phyloP scores from a whole-genome alignment of 2,888 invertebrate species.

The Heliconius hortense region DNA sequence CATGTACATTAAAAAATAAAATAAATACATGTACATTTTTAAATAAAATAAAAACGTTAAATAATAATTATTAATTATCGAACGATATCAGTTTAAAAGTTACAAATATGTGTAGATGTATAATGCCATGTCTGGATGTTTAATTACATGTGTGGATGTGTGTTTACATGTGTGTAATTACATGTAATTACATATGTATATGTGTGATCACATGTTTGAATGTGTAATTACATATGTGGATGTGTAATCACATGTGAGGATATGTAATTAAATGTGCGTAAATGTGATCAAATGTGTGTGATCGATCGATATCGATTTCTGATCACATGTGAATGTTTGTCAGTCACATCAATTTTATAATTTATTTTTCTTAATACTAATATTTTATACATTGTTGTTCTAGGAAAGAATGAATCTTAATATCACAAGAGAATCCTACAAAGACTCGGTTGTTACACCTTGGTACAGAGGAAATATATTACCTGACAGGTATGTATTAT shows the following conservation, averaged over 20 bases:
- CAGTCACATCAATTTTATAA: neutral
- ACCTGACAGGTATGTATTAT: slow-evolving; percentile 68
- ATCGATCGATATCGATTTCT: too few species aligned
- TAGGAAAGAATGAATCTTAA: slow-evolving; percentile 66
- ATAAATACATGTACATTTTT: too few species aligned
- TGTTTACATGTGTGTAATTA: neutral
- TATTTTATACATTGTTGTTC: slow-evolving; percentile 15
- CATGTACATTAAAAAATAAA: too few species aligned
- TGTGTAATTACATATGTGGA: neutral
- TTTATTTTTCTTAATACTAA: neutral
- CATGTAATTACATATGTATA: neutral
- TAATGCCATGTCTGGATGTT: too few species aligned
- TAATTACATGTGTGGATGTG: neutral
- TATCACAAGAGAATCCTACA: slow-evolving; percentile 84
- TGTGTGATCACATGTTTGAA: too few species aligned
- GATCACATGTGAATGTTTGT: neutral
- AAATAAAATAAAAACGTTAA: too few species aligned
- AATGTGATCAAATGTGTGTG: neutral
- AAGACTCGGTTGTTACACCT: slow-evolving; percentile 90
- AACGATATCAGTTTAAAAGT: too few species aligned
- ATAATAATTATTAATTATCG: too few species aligned
- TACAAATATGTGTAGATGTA: too few species aligned
- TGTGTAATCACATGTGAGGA: neutral
- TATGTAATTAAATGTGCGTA: neutral
- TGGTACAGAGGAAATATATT: slow-evolving; percentile 85